Percentiles rank a stretch among this genome's conserved stretches.
These are phyloP conservation scores for Nyctibius bracteatus DNA, from an alignment of 2,113 vertebrate species.

Conservation along the genomic window DNA sequence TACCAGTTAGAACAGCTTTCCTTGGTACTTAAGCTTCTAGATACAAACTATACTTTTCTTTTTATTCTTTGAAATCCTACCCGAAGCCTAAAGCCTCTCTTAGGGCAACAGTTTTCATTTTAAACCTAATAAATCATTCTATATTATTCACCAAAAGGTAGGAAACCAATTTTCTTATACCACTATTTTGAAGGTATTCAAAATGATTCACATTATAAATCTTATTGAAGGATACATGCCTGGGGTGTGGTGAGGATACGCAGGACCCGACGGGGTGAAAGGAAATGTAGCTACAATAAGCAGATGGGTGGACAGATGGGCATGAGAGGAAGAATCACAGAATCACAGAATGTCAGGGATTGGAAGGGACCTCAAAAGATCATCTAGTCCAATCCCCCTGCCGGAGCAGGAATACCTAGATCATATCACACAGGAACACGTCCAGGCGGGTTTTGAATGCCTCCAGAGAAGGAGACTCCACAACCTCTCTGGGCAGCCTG, in stretches of 20 bases:
- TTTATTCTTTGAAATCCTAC: background rate
- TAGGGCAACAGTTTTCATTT: background rate
- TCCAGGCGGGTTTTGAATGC: too few relatives aligned
- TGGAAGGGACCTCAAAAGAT: too few relatives aligned
- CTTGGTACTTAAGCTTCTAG: background rate
- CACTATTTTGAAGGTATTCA: slow-evolving; percentile 9
- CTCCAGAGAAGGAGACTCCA: too few relatives aligned
- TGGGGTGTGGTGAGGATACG: background rate
- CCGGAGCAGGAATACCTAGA: too few relatives aligned
- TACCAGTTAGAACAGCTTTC: background rate
- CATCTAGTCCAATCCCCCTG: too few relatives aligned
- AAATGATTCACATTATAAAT: slow-evolving; percentile 21
- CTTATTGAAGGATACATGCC: slow-evolving; percentile 47
- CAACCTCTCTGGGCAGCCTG: too few relatives aligned
- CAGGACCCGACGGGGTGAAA: background rate
- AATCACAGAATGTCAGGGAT: too few relatives aligned
- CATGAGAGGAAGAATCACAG: background rate
- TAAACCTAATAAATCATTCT: slow-evolving; percentile 31
- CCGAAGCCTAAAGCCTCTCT: background rate
- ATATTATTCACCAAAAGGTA: background rate
- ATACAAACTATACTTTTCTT: background rate
- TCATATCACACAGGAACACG: too few relatives aligned
- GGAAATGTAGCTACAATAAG: slow-evolving; percentile 34
- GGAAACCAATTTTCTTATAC: slow-evolving; percentile 26
- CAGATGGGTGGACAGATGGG: slow-evolving; percentile 35